Conservation (phyloP, 2,797 vertebrate species). For the Galago senegalensis region DNA sequence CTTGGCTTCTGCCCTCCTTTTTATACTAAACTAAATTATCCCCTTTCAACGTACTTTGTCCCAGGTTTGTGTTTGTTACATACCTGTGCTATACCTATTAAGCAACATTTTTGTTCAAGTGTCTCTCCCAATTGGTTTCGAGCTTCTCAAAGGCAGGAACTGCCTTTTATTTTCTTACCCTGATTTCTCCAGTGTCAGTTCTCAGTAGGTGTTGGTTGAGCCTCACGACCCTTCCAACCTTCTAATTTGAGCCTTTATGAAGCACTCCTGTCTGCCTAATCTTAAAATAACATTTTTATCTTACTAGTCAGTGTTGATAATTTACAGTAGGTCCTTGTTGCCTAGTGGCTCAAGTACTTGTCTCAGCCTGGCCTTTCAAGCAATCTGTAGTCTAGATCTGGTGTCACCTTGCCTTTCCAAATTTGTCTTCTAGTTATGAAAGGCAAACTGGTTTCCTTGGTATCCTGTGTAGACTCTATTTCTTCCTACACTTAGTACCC, state of each 20-base stretch:
- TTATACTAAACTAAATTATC: not conserved
- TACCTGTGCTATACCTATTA: not conserved
- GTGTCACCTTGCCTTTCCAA: not conserved
- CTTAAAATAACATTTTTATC: slow-evolving; percentile 71
- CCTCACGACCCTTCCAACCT: not conserved
- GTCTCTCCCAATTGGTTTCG: not conserved
- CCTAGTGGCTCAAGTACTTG: not conserved
- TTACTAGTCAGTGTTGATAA: slow-evolving; percentile 59
- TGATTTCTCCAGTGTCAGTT: not conserved
- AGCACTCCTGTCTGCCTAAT: not conserved
- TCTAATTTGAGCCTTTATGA: slow-evolving; percentile 41
- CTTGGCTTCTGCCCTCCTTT: not conserved
- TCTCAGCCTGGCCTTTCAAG: not conserved
- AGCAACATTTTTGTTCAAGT: not conserved
- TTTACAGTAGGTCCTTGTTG: slow-evolving; percentile 30
- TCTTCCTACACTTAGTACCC: not conserved
- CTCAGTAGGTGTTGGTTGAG: not conserved
- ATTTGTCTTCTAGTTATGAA: not conserved
- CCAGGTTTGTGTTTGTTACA: not conserved
- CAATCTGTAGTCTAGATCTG: not conserved
- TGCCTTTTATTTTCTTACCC: not conserved
- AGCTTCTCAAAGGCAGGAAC: not conserved
- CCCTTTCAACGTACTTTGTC: not conserved
- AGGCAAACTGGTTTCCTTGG: not conserved
- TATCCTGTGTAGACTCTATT: not conserved